Percentiles rank a stretch among this genome's conserved stretches.
Conservation (phyloP, 2,888 invertebrate genomes). For the Atrina japonica region DNA sequence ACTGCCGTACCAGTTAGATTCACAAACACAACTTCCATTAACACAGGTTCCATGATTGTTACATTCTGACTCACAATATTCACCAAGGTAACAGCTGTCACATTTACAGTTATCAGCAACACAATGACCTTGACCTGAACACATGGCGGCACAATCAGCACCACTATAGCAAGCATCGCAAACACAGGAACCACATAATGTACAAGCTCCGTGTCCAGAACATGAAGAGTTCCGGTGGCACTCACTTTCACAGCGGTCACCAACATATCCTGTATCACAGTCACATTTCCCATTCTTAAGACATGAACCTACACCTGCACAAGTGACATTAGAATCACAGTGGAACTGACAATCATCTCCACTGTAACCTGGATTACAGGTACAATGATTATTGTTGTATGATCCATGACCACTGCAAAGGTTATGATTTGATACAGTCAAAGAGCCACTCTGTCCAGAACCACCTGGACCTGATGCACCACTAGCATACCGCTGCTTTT, state of each 20-base stretch:
- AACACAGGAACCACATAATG: conserved; percentile 60
- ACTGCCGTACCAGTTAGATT: conserved; percentile 59
- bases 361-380: conserved; percentile 55
- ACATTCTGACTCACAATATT: conserved; percentile 65
- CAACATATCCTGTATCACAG: conserved; percentile 63
- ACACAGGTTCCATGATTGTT: conserved; percentile 61
- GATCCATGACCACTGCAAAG: conserved; percentile 60
- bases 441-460: conserved; percentile 48
- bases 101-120: conserved; percentile 59
- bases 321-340: conserved; percentile 52
- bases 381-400: conserved; percentile 45
- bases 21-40: conserved; percentile 55
- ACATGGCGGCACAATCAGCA: conserved; percentile 56
- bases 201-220: conserved; percentile 64
- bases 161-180: conserved; percentile 70
- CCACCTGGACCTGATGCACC: conserved; percentile 45
- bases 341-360: conserved; percentile 67
- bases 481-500: conserved; percentile 42
- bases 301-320: conserved; percentile 60
- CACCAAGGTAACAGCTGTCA: conserved; percentile 63
- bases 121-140: conserved; percentile 62
- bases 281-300: conserved; percentile 55
- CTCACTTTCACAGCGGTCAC: conserved; percentile 59
- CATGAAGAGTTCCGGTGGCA: conserved; percentile 58
- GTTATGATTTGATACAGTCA: conserved; percentile 41